Percentiles rank a stretch among this genome's conserved stretches.
These are phyloP conservation scores for Apeira syringaria DNA, from an alignment of 2,888 invertebrate species.

Conservation along the genomic window DNA sequence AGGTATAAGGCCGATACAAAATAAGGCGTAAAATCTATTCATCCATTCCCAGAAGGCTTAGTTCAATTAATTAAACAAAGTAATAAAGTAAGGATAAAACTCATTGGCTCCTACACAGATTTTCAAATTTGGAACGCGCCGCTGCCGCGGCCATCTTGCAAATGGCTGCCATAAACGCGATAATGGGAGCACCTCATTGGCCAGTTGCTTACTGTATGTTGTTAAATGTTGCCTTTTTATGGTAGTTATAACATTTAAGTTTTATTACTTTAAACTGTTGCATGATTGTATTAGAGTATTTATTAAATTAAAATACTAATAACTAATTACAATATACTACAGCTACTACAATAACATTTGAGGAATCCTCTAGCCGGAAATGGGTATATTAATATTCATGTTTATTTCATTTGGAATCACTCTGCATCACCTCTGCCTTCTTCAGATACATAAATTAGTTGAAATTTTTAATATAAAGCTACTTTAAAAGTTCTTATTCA, in stretches of 20 bases:
- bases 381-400: no score
- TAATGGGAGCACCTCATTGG: slow-evolving; percentile 76
- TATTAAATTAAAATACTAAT: no score
- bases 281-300: no score
- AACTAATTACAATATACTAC: no score
- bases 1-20: no score
- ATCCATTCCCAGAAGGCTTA: slow-evolving; percentile 13
- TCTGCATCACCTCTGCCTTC: no score
- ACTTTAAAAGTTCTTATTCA: no score
- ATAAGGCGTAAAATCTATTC: slow-evolving; percentile 14
- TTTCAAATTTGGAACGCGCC: slow-evolving; percentile 68
- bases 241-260: slow-evolving; percentile 26
- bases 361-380: no score
- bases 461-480: no score
- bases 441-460: no score
- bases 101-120: slow-evolving; percentile 70
- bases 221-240: slow-evolving; percentile 40
- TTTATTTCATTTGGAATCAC: no score
- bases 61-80: slow-evolving; percentile 25
- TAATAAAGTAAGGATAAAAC: slow-evolving; percentile 71
- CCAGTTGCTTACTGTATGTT: slow-evolving; percentile 71
- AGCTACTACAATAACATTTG: no score
- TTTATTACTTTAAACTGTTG: slow-evolving; percentile 22
- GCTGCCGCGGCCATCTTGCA: slow-evolving; percentile 73
- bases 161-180: slow-evolving; percentile 72